phyloP scores from a whole-genome alignment of 1,140 invertebrate genomes.

The Adoxophyes honmai region DNA sequence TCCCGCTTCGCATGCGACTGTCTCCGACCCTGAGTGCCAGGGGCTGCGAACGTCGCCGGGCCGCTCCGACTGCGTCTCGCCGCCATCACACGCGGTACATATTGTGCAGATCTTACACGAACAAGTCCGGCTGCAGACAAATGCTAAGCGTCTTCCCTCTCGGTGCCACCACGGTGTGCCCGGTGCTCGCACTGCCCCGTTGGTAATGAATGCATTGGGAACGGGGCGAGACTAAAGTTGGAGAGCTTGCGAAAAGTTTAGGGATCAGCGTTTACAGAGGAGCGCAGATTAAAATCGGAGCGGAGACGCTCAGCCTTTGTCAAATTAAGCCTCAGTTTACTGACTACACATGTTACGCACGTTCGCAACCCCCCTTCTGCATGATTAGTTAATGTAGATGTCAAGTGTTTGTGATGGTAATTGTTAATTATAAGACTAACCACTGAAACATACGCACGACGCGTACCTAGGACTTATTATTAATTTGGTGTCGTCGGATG shows the following conservation, averaged over 20 bases:
- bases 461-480: neutral
- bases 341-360: slow-evolving; percentile 50
- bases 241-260: slow-evolving; percentile 6
- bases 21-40: slow-evolving; percentile 69
- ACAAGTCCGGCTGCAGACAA: slow-evolving; percentile 29
- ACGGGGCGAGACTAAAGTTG: slow-evolving; percentile 1
- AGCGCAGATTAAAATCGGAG: slow-evolving; percentile 9
- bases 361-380: slow-evolving; percentile 73
- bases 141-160: slow-evolving; percentile 28
- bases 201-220: neutral
- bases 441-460: neutral
- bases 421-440: slow-evolving; percentile 20
- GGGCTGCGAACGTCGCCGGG: slow-evolving; percentile 67
- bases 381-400: slow-evolving; percentile 65
- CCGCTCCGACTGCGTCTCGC: slow-evolving; percentile 42
- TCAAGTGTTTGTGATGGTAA: slow-evolving; percentile 53
- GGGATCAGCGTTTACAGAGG: slow-evolving; percentile 3
- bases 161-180: neutral
- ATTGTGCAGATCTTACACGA: slow-evolving; percentile 35
- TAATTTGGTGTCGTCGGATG: neutral
- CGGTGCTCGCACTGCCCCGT: neutral
- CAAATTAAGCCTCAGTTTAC: slow-evolving; percentile 33
- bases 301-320: slow-evolving; percentile 40
- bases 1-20: slow-evolving; percentile 76
- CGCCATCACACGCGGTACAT: slow-evolving; percentile 55